These are phyloP conservation scores for Chalcosyrphus nemorum DNA, from an alignment of 2,888 invertebrate genomes.

Conservation along the genomic window DNA sequence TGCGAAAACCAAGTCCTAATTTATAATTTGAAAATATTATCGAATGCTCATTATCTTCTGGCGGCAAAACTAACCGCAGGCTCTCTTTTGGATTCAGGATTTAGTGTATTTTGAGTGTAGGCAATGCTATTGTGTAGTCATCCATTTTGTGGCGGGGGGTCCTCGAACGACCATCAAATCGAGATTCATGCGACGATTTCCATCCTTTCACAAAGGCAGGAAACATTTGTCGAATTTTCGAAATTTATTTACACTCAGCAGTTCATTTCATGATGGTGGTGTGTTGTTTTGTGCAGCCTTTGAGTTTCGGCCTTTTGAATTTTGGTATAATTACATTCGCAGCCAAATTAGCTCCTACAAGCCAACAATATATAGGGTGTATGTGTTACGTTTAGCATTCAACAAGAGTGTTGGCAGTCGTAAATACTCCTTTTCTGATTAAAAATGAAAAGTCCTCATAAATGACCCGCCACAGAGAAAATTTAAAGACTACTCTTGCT, in stretches of 20 bases:
- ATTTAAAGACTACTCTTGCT: conserved; percentile 19
- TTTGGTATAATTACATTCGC: conserved; percentile 11
- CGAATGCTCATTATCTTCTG: conserved; percentile 46
- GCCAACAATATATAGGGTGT: not conserved
- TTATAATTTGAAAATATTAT: conserved; percentile 50
- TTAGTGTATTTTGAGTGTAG: conserved; percentile 5
- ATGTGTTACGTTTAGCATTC: not conserved
- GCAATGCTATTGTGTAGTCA: not conserved
- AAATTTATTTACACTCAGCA: conserved; percentile 29
- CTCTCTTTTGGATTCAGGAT: conserved; percentile 12
- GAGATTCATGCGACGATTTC: conserved; percentile 12
- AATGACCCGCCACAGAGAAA: conserved; percentile 26
- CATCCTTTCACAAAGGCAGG: not conserved
- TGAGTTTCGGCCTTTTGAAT: not conserved
- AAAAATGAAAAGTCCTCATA: conserved; percentile 30
- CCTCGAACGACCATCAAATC: conserved; percentile 26
- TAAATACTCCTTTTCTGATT: conserved; percentile 12
- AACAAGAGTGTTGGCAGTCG: not conserved
- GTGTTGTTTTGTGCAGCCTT: not conserved
- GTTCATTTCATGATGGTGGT: not conserved
- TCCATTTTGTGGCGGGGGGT: not conserved
- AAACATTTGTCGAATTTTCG: conserved; percentile 26
- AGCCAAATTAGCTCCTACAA: conserved; percentile 11
- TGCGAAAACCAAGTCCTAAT: conserved; percentile 19
- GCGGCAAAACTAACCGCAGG: conserved; percentile 26